Evolutionary conservation across 2,797 vertebrate genomes (phyloP), one percentile per base, ranked within the genome.

Genomic region (Cuniculus paca): DNA sequence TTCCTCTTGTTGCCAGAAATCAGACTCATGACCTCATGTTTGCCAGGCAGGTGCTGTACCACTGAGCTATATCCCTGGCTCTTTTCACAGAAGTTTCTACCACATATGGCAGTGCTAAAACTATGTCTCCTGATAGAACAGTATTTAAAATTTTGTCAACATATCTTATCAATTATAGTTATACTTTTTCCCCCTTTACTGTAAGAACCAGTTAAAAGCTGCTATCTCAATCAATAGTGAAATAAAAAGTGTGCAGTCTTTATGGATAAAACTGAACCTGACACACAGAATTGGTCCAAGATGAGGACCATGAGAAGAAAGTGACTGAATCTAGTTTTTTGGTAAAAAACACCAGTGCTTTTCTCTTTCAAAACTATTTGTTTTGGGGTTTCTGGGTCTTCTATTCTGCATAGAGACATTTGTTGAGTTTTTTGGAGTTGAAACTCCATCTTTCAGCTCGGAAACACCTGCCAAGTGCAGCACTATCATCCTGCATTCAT

Each of bases 91-190:
- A 70, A 45, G 13, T 90, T 58, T 70, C 48, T 50, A 65, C 31
- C 60, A 83, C 5, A 42, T 8, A 39, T 36, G 78, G 58, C 24
- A 85, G 45, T 56, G 20, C 78, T 95, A 85, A 22, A 65, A 82
- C 36, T 50, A 2, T 31, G 1, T 63, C 77, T 91, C 9, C 52
- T 93, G 31, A 87, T 61, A 85, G 45, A 88, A 45, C 19, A 79
- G 13, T 10, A 72, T 72, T 58, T 95, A 61, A 94, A 95, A 85
- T 77, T 72, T 56, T 94, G 42, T 63, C 75, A 91, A 61, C 6
- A 31, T 70, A 58, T 52, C n/a, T 78, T 60, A 77, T 52, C 31
- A 75, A 11, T 83, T 94, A 36, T 1, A 74, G 24, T 75, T 74
- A 42, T 68, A 19, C 22, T 24, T 31, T 16, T 83, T 6, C n/a